Evolutionary conservation across 2,797 vertebrate species (phyloP).

Genomic region (Girardinus metallicus): DNA sequence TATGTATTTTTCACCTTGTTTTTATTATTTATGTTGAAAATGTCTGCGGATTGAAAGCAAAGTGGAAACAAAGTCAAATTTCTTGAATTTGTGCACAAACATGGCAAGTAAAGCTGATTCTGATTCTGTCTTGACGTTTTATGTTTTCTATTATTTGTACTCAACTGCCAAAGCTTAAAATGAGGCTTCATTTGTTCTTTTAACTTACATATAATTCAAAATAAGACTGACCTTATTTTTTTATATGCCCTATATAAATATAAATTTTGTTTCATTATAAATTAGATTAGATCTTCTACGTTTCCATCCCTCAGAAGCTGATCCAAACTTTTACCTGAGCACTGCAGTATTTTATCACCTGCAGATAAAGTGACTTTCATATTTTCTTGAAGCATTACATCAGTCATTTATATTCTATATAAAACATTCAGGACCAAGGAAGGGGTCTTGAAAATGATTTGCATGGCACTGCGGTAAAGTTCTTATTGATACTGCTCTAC

Average conservation of each 20-base stretch:
- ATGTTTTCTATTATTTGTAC: neutral
- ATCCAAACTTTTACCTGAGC: neutral
- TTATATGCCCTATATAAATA: neutral
- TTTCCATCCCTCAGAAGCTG: neutral
- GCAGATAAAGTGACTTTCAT: neutral
- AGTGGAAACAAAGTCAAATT: no score
- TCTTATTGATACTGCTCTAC: neutral
- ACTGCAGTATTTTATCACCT: neutral
- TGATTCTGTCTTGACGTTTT: neutral
- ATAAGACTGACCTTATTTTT: neutral
- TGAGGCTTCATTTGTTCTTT: neutral
- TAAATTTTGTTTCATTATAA: neutral
- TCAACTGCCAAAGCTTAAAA: neutral
- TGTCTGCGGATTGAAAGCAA: neutral
- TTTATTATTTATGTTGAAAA: neutral
- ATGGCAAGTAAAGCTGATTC: no score
- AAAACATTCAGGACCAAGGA: neutral
- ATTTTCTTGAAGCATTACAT: neutral
- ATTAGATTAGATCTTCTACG: neutral
- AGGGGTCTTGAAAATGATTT: neutral
- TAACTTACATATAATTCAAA: neutral
- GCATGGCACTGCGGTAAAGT: neutral
- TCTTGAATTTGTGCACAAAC: no score
- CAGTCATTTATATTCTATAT: neutral
- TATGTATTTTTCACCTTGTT: neutral